Conservation (phyloP, 2,113 vertebrate genomes). For the Syrrhaptes paradoxus region DNA sequence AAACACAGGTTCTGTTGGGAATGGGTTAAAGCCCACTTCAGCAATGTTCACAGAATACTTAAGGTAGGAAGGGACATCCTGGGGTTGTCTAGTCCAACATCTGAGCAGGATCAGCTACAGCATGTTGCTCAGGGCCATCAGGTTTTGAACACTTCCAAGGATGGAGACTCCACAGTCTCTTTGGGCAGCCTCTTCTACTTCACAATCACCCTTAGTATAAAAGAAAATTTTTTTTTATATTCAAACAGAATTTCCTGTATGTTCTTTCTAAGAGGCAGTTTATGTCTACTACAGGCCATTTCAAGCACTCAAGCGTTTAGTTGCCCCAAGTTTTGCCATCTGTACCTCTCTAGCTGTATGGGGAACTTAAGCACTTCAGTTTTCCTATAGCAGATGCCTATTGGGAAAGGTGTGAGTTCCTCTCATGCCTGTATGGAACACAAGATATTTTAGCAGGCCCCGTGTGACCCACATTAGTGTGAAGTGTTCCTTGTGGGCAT, state of each 20-base stretch:
- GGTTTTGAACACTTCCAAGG: background rate
- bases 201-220: background rate
- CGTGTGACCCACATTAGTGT: accelerated
- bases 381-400: background rate
- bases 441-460: background rate
- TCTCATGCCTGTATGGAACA: background rate
- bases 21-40: background rate
- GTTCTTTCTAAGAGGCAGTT: background rate
- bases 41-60: background rate
- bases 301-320: background rate
- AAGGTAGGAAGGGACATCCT: background rate
- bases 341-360: background rate
- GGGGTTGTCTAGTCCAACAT: background rate
- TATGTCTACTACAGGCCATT: background rate
- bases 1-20: background rate
- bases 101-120: background rate
- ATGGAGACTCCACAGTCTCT: background rate
- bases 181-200: background rate
- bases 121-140: background rate
- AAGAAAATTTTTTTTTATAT: background rate
- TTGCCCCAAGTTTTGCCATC: background rate
- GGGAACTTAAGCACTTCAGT: background rate
- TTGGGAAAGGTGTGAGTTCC: background rate
- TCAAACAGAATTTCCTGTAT: background rate
- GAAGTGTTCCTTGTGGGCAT: background rate